phyloP scores from a whole-genome alignment of 53 echinoderm and acorn worm species.

The Henricia sp. region DNA sequence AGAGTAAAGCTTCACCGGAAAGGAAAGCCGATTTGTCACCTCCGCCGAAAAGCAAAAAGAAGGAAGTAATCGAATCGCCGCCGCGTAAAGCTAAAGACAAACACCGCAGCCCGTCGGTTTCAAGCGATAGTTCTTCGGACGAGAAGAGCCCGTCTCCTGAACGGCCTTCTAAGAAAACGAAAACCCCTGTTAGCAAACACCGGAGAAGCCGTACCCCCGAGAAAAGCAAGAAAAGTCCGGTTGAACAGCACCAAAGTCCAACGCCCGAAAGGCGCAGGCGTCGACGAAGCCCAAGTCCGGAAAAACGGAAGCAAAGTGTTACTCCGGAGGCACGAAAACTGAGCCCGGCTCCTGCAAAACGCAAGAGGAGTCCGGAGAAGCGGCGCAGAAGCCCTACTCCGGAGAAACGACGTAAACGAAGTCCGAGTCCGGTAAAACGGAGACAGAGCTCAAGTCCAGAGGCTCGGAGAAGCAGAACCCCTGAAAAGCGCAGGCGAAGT shows the following conservation, averaged over 20 bases:
- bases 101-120: conserved; percentile 7
- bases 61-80: conserved; percentile 22
- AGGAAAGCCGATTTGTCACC: conserved; percentile 30
- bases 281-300: conserved; percentile 50
- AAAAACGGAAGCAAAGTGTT: conserved; percentile 19
- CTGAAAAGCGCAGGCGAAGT: conserved; percentile 53
- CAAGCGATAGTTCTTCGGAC: conserved; percentile 28
- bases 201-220: conserved; percentile 66
- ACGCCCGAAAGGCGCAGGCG: too few relatives aligned
- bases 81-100: conserved; percentile 55
- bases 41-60: conserved; percentile 27
- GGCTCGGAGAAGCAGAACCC: conserved; percentile 13
- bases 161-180: conserved; percentile 27
- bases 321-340: conserved; percentile 28
- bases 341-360: conserved; percentile 63
- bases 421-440: conserved; percentile 56
- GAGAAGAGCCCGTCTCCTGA: conserved; percentile 25
- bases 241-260: too few relatives aligned
- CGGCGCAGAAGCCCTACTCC: conserved; percentile 69
- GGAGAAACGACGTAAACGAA: conserved; percentile 44
- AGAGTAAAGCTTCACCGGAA: conserved; percentile 63
- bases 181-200: conserved; percentile 43
- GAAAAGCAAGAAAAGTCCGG: conserved; percentile 21
- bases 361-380: conserved; percentile 62
- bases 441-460: conserved; percentile 44